Evolutionary conservation across 2,888 invertebrate species (phyloP).

Genomic region (Acanthococcus lagerstroemiae): DNA sequence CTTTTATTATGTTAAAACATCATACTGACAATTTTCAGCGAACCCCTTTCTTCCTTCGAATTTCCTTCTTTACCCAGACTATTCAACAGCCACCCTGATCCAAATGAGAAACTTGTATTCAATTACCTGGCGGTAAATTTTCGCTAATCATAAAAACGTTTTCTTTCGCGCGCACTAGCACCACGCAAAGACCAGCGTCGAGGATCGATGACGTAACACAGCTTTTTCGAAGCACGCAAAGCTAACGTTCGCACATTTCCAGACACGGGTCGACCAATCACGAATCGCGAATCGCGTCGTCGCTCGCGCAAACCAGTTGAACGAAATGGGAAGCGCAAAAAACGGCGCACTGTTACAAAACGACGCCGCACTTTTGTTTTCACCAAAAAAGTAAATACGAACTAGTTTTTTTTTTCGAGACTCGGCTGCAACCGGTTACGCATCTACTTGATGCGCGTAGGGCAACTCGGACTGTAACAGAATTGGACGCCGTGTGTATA

Average conservation of each 20-base stretch:
- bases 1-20: too few relatives aligned
- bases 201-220: neutral
- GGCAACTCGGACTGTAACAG: neutral
- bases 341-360: neutral
- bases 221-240: too few relatives aligned
- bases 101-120: too few relatives aligned
- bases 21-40: too few relatives aligned
- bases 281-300: neutral
- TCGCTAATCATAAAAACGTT: neutral
- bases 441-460: neutral
- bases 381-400: neutral
- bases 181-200: neutral
- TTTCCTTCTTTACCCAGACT: neutral
- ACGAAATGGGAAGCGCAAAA: neutral
- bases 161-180: neutral
- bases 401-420: constrained; percentile 1
- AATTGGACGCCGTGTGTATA: neutral
- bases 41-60: neutral
- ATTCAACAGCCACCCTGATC: too few relatives aligned
- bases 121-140: constrained; percentile 6
- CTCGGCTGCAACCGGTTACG: constrained; percentile 13
- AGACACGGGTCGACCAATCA: neutral
- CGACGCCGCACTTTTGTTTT: neutral
- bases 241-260: neutral
- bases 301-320: neutral